These are phyloP conservation scores for Macropis europaea DNA, from an alignment of 2,888 invertebrate species.

Conservation along the genomic window DNA sequence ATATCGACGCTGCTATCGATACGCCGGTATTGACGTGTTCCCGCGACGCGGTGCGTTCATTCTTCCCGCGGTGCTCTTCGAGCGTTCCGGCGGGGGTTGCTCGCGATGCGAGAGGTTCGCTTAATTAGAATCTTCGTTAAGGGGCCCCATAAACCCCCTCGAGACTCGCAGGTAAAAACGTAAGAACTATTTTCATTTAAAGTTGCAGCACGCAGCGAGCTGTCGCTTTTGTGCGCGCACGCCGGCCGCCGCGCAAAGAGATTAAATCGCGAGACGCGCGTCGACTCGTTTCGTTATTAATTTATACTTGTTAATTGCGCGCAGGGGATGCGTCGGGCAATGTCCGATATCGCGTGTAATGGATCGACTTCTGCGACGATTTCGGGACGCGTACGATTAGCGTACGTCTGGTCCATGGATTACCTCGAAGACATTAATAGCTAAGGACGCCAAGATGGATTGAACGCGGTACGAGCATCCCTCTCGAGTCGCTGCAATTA, in stretches of 20 bases:
- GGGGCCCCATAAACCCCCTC: slow-evolving; percentile 57
- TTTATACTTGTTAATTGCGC: slow-evolving; percentile 57
- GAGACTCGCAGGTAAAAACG: slow-evolving; percentile 71
- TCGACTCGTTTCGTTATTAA: slow-evolving; percentile 57
- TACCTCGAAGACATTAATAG: slow-evolving; percentile 35
- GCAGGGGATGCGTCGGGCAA: slow-evolving; percentile 26
- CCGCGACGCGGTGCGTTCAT: background rate
- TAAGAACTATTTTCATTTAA: slow-evolving; percentile 76
- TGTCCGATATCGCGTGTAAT: slow-evolving; percentile 25
- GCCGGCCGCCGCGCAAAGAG: slow-evolving; percentile 59
- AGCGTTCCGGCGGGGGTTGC: too few relatives aligned
- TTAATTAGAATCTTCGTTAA: slow-evolving; percentile 75
- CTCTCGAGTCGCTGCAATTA: slow-evolving; percentile 1
- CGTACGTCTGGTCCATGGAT: slow-evolving; percentile 24
- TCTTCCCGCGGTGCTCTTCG: background rate
- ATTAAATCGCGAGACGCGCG: slow-evolving; percentile 55
- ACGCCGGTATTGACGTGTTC: background rate
- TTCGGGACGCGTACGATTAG: slow-evolving; percentile 17
- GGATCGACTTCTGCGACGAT: slow-evolving; percentile 37
- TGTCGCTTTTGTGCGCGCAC: slow-evolving; percentile 59
- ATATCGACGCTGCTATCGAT: slow-evolving; percentile 25
- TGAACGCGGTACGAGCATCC: slow-evolving; percentile 2
- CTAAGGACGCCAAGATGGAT: slow-evolving; percentile 26
- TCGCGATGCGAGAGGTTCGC: slow-evolving; percentile 41
- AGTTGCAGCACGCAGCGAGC: slow-evolving; percentile 67